These are phyloP conservation scores for Drosophila littoralis DNA, from an alignment of 1,140 invertebrate species.

Conservation along the genomic window DNA sequence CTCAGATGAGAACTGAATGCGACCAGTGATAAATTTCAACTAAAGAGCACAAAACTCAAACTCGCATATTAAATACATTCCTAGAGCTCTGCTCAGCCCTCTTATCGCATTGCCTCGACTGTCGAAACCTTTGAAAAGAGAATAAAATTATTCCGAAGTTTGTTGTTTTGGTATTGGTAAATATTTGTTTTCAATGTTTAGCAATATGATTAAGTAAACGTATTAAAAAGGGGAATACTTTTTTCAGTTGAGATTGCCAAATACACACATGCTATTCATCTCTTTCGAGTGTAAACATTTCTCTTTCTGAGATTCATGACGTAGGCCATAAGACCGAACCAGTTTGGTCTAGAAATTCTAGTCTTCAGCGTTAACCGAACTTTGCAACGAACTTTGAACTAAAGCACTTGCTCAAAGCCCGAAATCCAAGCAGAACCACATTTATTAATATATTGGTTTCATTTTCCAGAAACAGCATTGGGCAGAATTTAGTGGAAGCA, in stretches of 20 bases:
- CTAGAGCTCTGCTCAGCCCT: background rate
- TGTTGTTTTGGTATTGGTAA: background rate
- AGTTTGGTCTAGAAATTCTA: no score
- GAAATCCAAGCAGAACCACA: no score
- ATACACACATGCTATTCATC: background rate
- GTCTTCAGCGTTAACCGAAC: no score
- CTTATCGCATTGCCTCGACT: background rate
- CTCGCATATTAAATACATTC: background rate
- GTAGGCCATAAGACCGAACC: no score
- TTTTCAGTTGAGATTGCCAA: background rate
- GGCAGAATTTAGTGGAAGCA: no score
- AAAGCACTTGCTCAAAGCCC: no score
- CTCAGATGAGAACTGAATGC: background rate
- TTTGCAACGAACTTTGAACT: no score
- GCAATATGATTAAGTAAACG: background rate
- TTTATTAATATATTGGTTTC: no score
- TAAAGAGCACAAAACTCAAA: background rate
- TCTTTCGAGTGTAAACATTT: no score
- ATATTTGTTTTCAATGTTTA: background rate
- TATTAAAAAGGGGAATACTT: constrained; percentile 1
- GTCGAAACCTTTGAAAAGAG: background rate
- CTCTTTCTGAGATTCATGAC: no score
- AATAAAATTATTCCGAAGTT: background rate
- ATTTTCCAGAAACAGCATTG: no score
- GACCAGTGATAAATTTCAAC: background rate